A percentile compares a stretch with the other conserved stretches of the same genome.
Conservation (phyloP, 2,797 vertebrate species). For the Calcarius lapponicus region DNA sequence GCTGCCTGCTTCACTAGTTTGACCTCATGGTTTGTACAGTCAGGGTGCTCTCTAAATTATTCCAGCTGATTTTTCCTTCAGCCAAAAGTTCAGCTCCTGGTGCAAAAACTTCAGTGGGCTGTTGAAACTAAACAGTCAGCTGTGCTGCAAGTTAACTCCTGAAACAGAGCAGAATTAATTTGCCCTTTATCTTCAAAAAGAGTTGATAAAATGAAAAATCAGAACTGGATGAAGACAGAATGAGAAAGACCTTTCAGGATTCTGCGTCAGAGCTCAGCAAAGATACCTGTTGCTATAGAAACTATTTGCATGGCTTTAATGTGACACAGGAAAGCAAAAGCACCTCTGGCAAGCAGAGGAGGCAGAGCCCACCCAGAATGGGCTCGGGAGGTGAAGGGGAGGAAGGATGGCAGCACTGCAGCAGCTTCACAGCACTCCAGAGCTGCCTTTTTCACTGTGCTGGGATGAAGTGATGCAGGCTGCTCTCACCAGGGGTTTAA, state of each 20-base stretch:
- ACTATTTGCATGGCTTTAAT: constrained; percentile 70
- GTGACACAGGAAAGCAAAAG: constrained; percentile 54
- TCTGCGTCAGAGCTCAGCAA: constrained; percentile 55
- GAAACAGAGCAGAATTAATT: neutral
- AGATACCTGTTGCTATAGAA: constrained; percentile 76
- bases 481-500: neutral
- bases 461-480: neutral
- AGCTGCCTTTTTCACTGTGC: neutral
- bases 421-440: neutral
- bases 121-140: neutral
- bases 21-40: neutral
- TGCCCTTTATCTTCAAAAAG: neutral
- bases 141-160: neutral
- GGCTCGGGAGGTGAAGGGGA: neutral
- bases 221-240: constrained; percentile 5
- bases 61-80: neutral
- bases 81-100: neutral
- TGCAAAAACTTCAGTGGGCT: neutral
- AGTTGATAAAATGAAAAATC: constrained; percentile 8
- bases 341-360: constrained; percentile 18
- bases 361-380: neutral
- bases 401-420: neutral
- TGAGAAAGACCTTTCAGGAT: constrained; percentile 45
- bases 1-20: neutral
- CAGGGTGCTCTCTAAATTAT: neutral